Evolutionary conservation across 2,888 invertebrate species (phyloP).

Genomic region (Oscheius onirici): DNA sequence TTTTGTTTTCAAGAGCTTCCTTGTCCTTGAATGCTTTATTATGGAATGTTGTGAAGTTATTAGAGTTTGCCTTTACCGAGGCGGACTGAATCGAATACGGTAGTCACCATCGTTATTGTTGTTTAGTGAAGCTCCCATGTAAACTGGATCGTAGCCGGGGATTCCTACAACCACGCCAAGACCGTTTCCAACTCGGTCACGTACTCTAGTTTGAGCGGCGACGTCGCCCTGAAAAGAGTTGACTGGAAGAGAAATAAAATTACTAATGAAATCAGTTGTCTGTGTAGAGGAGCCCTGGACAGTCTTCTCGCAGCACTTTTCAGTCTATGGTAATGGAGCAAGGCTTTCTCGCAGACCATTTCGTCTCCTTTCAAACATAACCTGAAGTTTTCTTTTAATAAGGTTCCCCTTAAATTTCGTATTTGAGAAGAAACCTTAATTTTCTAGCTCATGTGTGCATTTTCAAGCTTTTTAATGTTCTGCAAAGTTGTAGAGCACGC

Average conservation of each 20-base stretch:
- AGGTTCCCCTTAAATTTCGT: too few species aligned
- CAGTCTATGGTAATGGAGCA: constrained; percentile 46
- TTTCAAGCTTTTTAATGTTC: too few species aligned
- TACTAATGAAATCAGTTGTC: constrained; percentile 48
- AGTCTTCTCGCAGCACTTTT: constrained; percentile 36
- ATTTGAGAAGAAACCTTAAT: too few species aligned
- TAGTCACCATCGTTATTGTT: constrained; percentile 34
- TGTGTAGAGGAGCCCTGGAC: constrained; percentile 38
- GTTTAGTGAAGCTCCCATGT: constrained; percentile 41
- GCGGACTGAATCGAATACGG: constrained; percentile 22
- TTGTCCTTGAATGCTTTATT: neutral
- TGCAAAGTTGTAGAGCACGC: too few species aligned
- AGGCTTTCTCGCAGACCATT: constrained; percentile 41
- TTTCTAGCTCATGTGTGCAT: too few species aligned
- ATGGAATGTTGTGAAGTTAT: neutral
- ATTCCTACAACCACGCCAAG: constrained; percentile 53
- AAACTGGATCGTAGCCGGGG: constrained; percentile 52
- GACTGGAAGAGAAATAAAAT: neutral
- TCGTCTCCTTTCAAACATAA: constrained; percentile 40
- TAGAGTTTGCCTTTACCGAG: neutral
- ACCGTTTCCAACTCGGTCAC: constrained; percentile 46
- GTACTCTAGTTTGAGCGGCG: constrained; percentile 45
- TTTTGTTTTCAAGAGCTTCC: neutral
- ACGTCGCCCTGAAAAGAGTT: constrained; percentile 44
- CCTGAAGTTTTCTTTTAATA: constrained; percentile 16